A percentile compares a stretch with the other conserved stretches of the same genome.
Evolutionary conservation across 2,113 vertebrate genomes (phyloP).

Genomic region (Syngnathus typhle): DNA sequence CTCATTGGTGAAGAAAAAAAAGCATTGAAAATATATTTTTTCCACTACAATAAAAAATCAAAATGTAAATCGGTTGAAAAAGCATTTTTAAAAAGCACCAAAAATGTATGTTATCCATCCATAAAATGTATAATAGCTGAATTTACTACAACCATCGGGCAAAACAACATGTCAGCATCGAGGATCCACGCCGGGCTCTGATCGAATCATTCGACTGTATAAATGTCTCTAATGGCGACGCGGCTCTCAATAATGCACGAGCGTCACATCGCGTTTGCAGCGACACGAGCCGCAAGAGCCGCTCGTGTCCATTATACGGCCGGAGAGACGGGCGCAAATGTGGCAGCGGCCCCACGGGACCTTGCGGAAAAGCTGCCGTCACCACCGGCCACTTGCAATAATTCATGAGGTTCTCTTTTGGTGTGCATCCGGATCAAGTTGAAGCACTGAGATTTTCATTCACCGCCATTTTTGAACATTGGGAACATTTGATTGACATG

Average conservation of each 20-base stretch:
- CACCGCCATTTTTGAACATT: too few relatives aligned
- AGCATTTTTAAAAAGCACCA: too few relatives aligned
- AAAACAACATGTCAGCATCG: not conserved
- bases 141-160: not conserved
- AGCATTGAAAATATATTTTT: not conserved
- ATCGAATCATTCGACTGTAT: constrained; percentile 51
- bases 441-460: too few relatives aligned
- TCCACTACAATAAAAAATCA: not conserved
- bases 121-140: too few relatives aligned
- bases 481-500: too few relatives aligned
- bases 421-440: too few relatives aligned
- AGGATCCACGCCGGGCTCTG: constrained; percentile 27
- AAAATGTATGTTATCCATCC: too few relatives aligned
- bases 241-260: constrained; percentile 64
- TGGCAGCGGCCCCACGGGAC: not conserved
- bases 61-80: too few relatives aligned
- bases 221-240: constrained; percentile 58
- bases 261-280: constrained; percentile 38
- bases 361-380: not conserved
- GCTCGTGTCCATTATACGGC: constrained; percentile 10
- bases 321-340: not conserved
- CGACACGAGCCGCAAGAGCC: constrained; percentile 50
- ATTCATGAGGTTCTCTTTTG: too few relatives aligned
- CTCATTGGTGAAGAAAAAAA: not conserved
- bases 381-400: too few relatives aligned